A percentile compares a stretch with the other conserved stretches of the same genome.
Conservation (phyloP, 2,797 vertebrate species). For the Pangasius mekongensis region DNA sequence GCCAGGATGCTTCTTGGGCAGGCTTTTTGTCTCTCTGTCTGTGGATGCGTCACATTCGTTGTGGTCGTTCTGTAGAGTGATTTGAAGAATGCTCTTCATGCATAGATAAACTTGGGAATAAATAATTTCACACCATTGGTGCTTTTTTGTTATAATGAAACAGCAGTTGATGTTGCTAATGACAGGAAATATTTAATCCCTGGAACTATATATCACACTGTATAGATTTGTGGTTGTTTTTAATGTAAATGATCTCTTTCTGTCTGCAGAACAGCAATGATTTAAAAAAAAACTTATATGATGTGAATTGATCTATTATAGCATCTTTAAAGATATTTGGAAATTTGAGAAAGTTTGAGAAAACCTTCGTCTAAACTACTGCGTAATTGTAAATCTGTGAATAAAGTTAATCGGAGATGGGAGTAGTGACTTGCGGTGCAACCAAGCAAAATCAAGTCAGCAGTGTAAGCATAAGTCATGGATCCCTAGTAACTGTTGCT, state of each 20-base stretch:
- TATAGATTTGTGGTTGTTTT: too few species aligned
- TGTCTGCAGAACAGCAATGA: too few species aligned
- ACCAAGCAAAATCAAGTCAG: neutral
- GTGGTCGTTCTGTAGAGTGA: neutral
- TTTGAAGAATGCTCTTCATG: neutral
- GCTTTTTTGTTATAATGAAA: neutral
- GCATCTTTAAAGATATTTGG: too few species aligned
- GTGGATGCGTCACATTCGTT: neutral
- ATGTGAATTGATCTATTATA: too few species aligned
- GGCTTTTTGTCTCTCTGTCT: conserved; percentile 11
- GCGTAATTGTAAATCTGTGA: too few species aligned
- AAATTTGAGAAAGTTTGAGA: too few species aligned
- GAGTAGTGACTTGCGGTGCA: too few species aligned
- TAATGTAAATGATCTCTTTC: too few species aligned
- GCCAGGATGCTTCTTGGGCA: conserved; percentile 56
- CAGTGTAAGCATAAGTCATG: neutral
- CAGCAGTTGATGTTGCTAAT: neutral
- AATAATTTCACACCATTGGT: neutral
- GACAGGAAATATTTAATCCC: neutral
- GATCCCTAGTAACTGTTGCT: neutral
- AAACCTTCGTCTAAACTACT: too few species aligned
- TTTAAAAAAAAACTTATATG: too few species aligned
- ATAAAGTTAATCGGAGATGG: neutral
- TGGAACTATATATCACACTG: neutral
- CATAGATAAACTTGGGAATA: neutral